Evolutionary conservation across 2,797 vertebrate genomes (phyloP).

Genomic region (Sciaenops ocellatus): DNA sequence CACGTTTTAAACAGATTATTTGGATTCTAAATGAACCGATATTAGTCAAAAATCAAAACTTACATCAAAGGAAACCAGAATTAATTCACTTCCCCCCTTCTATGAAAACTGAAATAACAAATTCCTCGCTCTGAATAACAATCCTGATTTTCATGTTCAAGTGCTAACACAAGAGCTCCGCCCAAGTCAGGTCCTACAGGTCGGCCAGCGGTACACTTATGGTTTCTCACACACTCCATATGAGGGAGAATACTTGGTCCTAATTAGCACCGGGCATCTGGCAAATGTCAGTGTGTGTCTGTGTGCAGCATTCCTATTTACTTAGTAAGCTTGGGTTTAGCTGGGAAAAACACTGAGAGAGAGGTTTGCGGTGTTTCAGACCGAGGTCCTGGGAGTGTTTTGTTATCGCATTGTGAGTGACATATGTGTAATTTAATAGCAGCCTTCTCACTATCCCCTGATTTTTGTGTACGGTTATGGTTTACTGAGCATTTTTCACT

Average conservation of each 20-base stretch:
- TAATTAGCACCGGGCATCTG: conserved; percentile 92
- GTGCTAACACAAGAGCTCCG: conserved; percentile 75
- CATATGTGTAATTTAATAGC: conserved; percentile 67
- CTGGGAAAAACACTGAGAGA: conserved; percentile 67
- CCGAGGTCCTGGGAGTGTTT: conserved; percentile 65
- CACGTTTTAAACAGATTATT: conserved; percentile 10
- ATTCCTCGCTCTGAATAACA: conserved; percentile 67
- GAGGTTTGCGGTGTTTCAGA: conserved; percentile 62
- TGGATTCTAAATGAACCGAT: background rate
- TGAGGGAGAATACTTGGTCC: conserved; percentile 89
- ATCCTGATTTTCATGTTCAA: conserved; percentile 62
- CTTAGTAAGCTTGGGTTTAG: conserved; percentile 84
- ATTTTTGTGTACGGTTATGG: conserved; percentile 47
- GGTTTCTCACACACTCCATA: conserved; percentile 88
- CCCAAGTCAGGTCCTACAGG: conserved; percentile 78
- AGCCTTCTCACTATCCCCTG: conserved; percentile 58
- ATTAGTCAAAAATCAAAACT: background rate
- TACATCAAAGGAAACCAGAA: conserved; percentile 19
- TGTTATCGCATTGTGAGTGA: conserved; percentile 68
- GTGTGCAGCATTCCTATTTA: conserved; percentile 90
- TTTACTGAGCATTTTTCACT: conserved; percentile 53
- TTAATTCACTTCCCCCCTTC: background rate
- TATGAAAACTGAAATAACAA: conserved; percentile 50
- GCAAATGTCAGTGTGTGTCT: conserved; percentile 91
- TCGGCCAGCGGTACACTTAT: conserved; percentile 83